phyloP scores from a whole-genome alignment of 2,888 invertebrate species.

The Antheraea assamensis region DNA sequence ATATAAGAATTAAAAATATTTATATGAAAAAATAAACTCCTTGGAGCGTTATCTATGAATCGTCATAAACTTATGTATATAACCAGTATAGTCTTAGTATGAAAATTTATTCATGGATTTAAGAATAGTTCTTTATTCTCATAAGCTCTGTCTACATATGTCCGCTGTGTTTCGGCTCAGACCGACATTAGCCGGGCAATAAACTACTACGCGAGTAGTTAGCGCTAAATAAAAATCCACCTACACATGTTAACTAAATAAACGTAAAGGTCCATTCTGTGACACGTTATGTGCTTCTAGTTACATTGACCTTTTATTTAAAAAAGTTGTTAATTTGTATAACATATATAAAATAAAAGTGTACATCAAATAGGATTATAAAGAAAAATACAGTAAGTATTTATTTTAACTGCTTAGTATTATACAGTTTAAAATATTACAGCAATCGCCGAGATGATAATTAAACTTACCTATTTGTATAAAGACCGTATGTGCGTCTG shows the following conservation, averaged over 20 bases:
- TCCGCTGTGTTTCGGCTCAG: background rate
- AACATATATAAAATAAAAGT: background rate
- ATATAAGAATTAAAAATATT: too few relatives aligned
- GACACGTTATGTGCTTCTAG: background rate
- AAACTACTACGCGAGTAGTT: constrained; percentile 2
- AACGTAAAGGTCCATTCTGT: constrained; percentile 13
- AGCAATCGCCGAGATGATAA: too few relatives aligned
- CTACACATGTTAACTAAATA: constrained; percentile 2
- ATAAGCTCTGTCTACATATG: background rate
- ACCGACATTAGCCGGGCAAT: constrained; percentile 6
- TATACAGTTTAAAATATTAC: background rate
- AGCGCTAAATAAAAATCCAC: constrained; percentile 11
- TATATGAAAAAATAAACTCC: background rate
- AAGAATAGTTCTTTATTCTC: background rate
- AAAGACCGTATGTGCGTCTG: too few relatives aligned
- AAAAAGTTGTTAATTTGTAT: background rate
- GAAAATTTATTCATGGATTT: constrained; percentile 2
- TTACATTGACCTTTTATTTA: background rate
- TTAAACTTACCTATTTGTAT: too few relatives aligned
- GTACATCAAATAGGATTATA: background rate
- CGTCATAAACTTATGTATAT: background rate
- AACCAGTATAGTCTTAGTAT: background rate
- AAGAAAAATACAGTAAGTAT: background rate
- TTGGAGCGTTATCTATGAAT: background rate
- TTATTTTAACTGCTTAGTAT: background rate